Evolutionary conservation across 2,113 vertebrate genomes (phyloP).

Genomic region (Nansenia antarctica): DNA sequence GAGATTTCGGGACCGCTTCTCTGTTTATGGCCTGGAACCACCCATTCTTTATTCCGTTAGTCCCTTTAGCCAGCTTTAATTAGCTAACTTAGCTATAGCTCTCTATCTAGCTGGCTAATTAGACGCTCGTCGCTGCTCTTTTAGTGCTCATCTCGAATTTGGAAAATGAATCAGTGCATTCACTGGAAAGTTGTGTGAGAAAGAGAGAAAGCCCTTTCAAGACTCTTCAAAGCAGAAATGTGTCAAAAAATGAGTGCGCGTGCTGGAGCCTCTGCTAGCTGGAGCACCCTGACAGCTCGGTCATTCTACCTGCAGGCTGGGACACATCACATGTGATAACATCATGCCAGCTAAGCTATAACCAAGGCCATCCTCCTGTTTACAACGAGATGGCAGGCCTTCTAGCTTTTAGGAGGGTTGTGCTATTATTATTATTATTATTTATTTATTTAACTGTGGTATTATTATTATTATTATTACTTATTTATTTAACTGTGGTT

Average conservation of each 20-base stretch:
- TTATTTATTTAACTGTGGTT: too few relatives aligned
- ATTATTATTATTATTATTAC: too few relatives aligned
- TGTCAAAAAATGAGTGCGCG: too few relatives aligned
- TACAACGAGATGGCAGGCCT: too few relatives aligned
- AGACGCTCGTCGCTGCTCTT: neutral
- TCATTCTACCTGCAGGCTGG: too few relatives aligned
- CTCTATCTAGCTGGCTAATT: neutral
- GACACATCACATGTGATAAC: too few relatives aligned
- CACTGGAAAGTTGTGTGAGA: neutral
- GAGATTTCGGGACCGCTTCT: neutral
- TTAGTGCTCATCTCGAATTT: neutral
- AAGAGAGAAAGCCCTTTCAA: neutral
- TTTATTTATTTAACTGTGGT: too few relatives aligned
- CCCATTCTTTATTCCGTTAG: neutral
- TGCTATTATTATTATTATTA: too few relatives aligned
- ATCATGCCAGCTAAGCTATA: neutral
- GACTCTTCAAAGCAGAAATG: too few relatives aligned
- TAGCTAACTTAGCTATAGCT: neutral
- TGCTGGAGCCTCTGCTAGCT: too few relatives aligned
- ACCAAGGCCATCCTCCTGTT: too few relatives aligned
- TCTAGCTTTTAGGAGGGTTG: too few relatives aligned
- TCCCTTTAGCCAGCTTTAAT: neutral
- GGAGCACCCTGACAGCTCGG: neutral
- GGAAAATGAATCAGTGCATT: neutral
- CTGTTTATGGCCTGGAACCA: neutral